Evolutionary conservation across 35 echinoderm and acorn worm species (phyloP), one percentile per base, ranked within the genome.

Genomic region (Ophioderma brevispina): DNA sequence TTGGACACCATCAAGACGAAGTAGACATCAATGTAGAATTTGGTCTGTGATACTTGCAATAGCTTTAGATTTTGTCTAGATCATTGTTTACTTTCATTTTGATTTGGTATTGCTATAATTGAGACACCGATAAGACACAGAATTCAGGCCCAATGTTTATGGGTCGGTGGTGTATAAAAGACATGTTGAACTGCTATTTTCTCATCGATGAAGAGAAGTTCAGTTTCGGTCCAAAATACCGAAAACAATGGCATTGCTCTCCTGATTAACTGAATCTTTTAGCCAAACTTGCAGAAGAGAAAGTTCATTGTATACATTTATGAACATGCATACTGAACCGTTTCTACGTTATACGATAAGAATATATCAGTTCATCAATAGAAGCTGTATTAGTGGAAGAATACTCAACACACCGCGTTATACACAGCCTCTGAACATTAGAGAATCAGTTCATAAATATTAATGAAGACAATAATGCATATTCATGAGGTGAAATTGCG

Each of bases 401-500:
- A 70, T 25, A 25, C 28, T 70, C 59, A 70, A 25, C 59, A 70
- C 59, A 70, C 59, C 28, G 59, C 59, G 28, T 70, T 70, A 25
- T 70, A 70, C 28, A 70, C 59, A 70, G 59, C 59, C 59, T 70
- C 59, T 70, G 15, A 70, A 70, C 59, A 70, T 30, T 70, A 70
- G 59, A 70, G 59, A 70, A 70, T 70, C 15, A 70, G 59, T 70
- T 70, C 23, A 70, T 70, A 70, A 70, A 70, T 70, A 70, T 70
- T 70, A 70, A 70, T 70, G 59, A 70, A 70, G 59, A 70, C 59
- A 70, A 30, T 70, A 70, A 70, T 70, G 59, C 59, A 70, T 70
- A 70, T 70, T 70, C 59, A 70, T 70, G 59, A 70, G 59, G 59
- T 70, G 59, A 70, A 70, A 70, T 70, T 70, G 59, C 59, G 59